Base-by-base conservation (phyloP, 2,113 vertebrate species). In the Anolis sagrei region DNA sequence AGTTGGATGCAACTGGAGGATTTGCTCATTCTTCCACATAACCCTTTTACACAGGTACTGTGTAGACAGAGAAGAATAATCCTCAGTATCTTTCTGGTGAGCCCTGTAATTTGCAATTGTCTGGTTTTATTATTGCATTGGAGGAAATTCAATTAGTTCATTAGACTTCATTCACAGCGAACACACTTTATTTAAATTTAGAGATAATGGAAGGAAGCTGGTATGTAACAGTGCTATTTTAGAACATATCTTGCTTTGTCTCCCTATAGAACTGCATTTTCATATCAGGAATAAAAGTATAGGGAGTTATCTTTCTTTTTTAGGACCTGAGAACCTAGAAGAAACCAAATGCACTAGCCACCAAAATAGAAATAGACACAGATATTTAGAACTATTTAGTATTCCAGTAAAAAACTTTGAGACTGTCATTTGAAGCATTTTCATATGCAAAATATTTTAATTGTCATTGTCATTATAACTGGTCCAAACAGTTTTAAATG, bases 401-500 rank as follows among this genome's bases (percentile, higher is more conserved):
- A 80, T 86, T 62, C 36, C 14, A 54, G 64, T 14, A 23, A 64
- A 85, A 72, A 79, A 34, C 27, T 13, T 54, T 19, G 66, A 5
- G 36, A 18, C 10, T 18, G 54, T 79, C 49, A 73, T 62, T 79
- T 79, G 44, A 68, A 61, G 27, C 16, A 44, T 66, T 29, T 36
- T 81, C 48, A 78, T 58, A 32, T 58, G 75, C 48, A 58, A 64
- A 78, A 78, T 39, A 77, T 69, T 68, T 21, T 76, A 84, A 76
- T 74, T 83, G 81, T 13, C 81, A 62, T 44, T 62, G 51, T 83
- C 34, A 74, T 74, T n/a, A 74, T 74, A 27, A 58, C 23, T 84
- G 64, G 83, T 84, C 74, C 76, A 79, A 85, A 79, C 27, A 79
- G 83, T 23, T 13, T 34, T 78, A 32, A 81, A 81, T 34, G 44